Base-by-base conservation (phyloP, 1,140 invertebrate species). In the Philaenus spumarius region DNA sequence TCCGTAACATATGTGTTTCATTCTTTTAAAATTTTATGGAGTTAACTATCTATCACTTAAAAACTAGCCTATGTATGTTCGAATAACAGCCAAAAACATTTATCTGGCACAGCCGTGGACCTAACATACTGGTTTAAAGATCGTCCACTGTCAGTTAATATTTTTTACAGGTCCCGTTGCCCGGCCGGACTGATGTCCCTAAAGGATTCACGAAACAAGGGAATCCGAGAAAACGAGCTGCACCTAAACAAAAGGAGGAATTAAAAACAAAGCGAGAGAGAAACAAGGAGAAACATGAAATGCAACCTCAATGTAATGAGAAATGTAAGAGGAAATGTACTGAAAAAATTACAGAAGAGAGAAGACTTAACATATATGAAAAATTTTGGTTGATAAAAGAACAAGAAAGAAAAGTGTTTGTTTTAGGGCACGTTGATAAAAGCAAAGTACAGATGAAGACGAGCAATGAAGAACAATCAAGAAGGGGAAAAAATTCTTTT, bases 231-330 rank as follows among this genome's bases (percentile, higher is more conserved):
- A 52, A 52, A 30, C 48, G 48, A 52, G 40, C 40, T 15, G 40
- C 40, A 43, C 40, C 40, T 15, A 43, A 19, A 43, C n/a, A 43
- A 43, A 43, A 52, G n/a, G n/a, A n/a, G 17, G 23, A 52, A 52
- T 26, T 52, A n/a, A 34, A 35, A 52, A 2, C 24, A 52, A 52
- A 52, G 48, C 34, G 48, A 15, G 15, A 52, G 34, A 52, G 48
- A 52, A 52, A 34, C n/a, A 52, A 30, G 34, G 34, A 52, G n/a
- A 52, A 52, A 52, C 48, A 52, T 14, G 19, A 52, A 26, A 35
- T 52, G 11, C 48, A 30, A 34, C 23, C 24, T 34, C 23, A 15
- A 14, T 52, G 19, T 30, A 52, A 17, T 30, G 48, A 52, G 17
- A 34, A 26, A 26, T 52, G 48, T 52, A 26, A 35, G 34, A 37